Evolutionary conservation across 2,888 invertebrate genomes (phyloP).

Genomic region (Dasysyrphus albostriatus): DNA sequence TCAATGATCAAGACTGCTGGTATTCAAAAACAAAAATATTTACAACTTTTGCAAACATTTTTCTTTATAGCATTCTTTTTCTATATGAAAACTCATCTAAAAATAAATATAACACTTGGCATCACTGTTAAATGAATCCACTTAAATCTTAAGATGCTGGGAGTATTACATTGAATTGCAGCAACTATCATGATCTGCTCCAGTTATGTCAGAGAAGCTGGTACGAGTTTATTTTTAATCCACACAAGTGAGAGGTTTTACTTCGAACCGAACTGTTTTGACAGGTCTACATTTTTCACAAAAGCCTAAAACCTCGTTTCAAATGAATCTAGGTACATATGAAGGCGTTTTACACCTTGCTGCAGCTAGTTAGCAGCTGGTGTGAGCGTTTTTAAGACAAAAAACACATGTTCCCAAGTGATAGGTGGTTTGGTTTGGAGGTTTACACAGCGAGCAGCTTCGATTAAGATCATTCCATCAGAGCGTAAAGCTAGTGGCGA

Average conservation of each 20-base stretch:
- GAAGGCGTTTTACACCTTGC: constrained; percentile 72
- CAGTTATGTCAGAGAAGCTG: constrained; percentile 66
- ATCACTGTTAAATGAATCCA: constrained; percentile 31
- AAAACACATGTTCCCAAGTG: constrained; percentile 63
- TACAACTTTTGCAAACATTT: no score
- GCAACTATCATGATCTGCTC: constrained; percentile 66
- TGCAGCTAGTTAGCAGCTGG: constrained; percentile 42
- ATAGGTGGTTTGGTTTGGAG: constrained; percentile 14
- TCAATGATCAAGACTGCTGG: no score
- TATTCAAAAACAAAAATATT: no score
- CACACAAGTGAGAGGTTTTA: constrained; percentile 48
- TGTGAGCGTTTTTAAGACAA: constrained; percentile 47
- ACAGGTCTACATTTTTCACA: constrained; percentile 52
- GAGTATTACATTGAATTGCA: constrained; percentile 2
- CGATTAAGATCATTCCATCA: constrained; percentile 65
- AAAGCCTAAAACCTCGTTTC: constrained; percentile 32
- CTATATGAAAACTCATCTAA: not conserved
- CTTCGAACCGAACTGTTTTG: constrained; percentile 41
- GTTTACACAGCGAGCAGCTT: constrained; percentile 15
- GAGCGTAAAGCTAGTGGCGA: constrained; percentile 61
- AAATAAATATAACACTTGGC: not conserved
- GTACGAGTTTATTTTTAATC: constrained; percentile 33
- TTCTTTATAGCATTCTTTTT: not conserved
- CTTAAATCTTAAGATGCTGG: constrained; percentile 11
- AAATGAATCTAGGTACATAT: constrained; percentile 44